phyloP scores from a whole-genome alignment of 2,888 invertebrate species.

The Cheiracanthium punctorium region DNA sequence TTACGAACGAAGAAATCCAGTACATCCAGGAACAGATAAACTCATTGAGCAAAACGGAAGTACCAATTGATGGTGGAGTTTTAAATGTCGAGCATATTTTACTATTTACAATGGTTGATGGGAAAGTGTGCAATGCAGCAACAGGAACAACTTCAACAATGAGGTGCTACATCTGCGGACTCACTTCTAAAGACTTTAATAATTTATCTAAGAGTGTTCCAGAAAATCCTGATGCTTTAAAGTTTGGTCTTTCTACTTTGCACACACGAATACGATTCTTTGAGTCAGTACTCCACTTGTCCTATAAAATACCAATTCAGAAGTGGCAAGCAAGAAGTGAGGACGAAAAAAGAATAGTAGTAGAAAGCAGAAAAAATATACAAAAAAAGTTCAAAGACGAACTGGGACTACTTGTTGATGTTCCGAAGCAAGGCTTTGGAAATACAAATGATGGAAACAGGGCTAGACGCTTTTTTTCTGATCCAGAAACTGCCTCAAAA shows the following conservation, averaged over 20 bases:
- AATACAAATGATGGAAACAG: constrained; percentile 50
- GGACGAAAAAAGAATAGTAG: constrained; percentile 5
- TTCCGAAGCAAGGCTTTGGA: constrained; percentile 35
- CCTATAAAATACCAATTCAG: constrained; percentile 27
- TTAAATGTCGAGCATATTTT: neutral
- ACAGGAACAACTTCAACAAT: constrained; percentile 27
- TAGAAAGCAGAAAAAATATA: neutral
- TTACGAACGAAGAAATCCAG: constrained; percentile 20
- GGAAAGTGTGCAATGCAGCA: constrained; percentile 34
- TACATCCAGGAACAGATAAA: neutral
- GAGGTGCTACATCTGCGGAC: constrained; percentile 39
- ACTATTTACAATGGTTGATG: constrained; percentile 39
- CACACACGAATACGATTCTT: constrained; percentile 31
- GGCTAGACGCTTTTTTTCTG: constrained; percentile 25
- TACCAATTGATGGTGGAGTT: neutral
- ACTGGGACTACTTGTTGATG: constrained; percentile 33
- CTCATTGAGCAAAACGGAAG: neutral
- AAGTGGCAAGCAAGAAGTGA: constrained; percentile 26
- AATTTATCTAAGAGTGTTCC: no score
- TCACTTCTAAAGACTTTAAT: constrained; percentile 14
- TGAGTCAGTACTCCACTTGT: constrained; percentile 22
- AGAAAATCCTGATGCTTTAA: no score
- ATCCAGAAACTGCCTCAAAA: neutral
- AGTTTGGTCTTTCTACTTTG: neutral
- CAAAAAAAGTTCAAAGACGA: constrained; percentile 31